Conservation (phyloP, 2,888 invertebrate species). For the Agrenia bidenticulata region DNA sequence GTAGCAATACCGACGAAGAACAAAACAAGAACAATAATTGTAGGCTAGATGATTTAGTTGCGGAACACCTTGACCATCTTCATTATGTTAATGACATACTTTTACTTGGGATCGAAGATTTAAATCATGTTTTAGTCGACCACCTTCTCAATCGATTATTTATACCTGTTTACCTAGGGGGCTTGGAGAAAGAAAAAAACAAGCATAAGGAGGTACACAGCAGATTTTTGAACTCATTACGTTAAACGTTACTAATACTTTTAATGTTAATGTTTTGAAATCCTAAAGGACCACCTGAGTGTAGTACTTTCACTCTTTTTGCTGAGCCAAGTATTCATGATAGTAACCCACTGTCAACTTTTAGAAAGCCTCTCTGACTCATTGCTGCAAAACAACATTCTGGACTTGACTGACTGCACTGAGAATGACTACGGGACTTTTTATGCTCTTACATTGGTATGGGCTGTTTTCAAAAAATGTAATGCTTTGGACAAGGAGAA, state of each 20-base stretch:
- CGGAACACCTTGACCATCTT: constrained; percentile 94
- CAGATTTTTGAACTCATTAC: no score
- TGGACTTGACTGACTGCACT: constrained; percentile 80
- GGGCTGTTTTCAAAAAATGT: constrained; percentile 54
- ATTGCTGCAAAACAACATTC: constrained; percentile 75
- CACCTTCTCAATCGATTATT: constrained; percentile 89
- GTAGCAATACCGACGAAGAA: background rate
- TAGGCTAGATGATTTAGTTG: constrained; percentile 82
- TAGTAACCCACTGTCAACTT: constrained; percentile 85
- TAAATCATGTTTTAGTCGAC: constrained; percentile 91
- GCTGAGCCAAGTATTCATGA: constrained; percentile 91
- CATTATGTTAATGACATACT: constrained; percentile 97
- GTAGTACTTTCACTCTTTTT: constrained; percentile 82
- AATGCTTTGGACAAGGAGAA: constrained; percentile 68
- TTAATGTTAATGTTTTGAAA: no score
- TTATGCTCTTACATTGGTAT: constrained; percentile 73
- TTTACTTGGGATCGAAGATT: constrained; percentile 82
- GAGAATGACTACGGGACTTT: constrained; percentile 94
- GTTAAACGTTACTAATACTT: no score
- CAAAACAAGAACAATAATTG: background rate
- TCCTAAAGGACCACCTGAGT: no score
- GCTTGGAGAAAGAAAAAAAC: background rate
- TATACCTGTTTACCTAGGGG: constrained; percentile 86
- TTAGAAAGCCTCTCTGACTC: constrained; percentile 86
- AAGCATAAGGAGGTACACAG: background rate